Evolutionary conservation across 2,888 invertebrate species (phyloP).

Genomic region (Latrodectus elegans): DNA sequence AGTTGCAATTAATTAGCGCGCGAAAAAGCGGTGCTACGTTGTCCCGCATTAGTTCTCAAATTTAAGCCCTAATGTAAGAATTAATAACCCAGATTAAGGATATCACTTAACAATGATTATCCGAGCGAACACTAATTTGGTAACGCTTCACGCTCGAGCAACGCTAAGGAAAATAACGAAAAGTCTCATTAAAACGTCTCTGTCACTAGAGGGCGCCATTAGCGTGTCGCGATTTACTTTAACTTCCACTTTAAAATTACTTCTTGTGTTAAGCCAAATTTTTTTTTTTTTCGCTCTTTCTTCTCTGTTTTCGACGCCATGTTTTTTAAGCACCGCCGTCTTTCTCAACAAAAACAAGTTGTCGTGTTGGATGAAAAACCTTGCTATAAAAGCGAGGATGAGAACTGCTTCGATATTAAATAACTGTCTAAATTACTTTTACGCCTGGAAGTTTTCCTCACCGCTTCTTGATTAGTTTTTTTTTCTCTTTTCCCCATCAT

Average conservation of each 20-base stretch:
- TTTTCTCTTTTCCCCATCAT: slow-evolving; percentile 18
- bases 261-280: slow-evolving; percentile 23
- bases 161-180: slow-evolving; percentile 58
- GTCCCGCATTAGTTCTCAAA: slow-evolving; percentile 62
- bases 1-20: slow-evolving; percentile 61
- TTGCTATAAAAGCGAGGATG: slow-evolving; percentile 57
- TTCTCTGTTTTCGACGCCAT: slow-evolving; percentile 24
- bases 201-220: slow-evolving; percentile 64
- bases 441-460: slow-evolving; percentile 60
- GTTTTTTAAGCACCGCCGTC: slow-evolving; percentile 52
- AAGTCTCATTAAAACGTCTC: slow-evolving; percentile 61
- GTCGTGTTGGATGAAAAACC: slow-evolving; percentile 58
- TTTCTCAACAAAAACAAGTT: slow-evolving; percentile 54
- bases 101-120: slow-evolving; percentile 69
- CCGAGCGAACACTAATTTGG: slow-evolving; percentile 65
- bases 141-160: slow-evolving; percentile 64
- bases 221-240: slow-evolving; percentile 54
- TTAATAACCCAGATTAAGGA: slow-evolving; percentile 69
- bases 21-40: slow-evolving; percentile 52
- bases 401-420: slow-evolving; percentile 64
- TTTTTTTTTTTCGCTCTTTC: slow-evolving; percentile 33
- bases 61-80: slow-evolving; percentile 68
- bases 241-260: slow-evolving; percentile 59
- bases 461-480: slow-evolving; percentile 64
- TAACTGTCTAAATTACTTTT: slow-evolving; percentile 68